Evolutionary conservation across 2,888 invertebrate species (phyloP), one percentile per base, ranked within the genome.

Genomic region (Scaptomyza tumidula): DNA sequence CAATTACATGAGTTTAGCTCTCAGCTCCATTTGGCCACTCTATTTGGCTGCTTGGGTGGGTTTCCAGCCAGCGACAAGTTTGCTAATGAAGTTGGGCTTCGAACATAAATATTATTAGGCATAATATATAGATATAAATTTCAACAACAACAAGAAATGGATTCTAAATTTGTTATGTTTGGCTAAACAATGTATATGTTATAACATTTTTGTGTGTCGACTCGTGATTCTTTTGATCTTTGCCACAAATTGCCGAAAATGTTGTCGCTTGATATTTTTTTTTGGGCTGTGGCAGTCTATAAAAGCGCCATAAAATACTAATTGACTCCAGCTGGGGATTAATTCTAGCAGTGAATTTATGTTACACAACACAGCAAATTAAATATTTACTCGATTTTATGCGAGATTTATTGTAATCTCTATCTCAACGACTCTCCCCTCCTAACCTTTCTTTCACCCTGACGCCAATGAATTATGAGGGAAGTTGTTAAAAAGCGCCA

Each of bases 251-350:
- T 14, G 19, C 67, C 43, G 57, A 33, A 60, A 57, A 45, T 49
- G 74, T 66, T 60, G 73, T 66, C 61, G 57, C 39, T 35, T 19
- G 52, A 35, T 46, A 52, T 24, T 62, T 44, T 39, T 46, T 66
- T 55, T 64, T 49, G 46, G 46, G 58, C 48, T 57, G 58, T 41
- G 54, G 52, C 54, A 67, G 24, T n/a, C 58, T 57, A 87, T 86
- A 78, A 89, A 89, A 80, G 68, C 72, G 74, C 75, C 63, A 76
- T 87, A 78, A 89, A 89, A 71, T 79, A 89, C 89, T 88, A 88
- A 88, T 88, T 88, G 82, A 89, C 75, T 81, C 62, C 56, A 72
- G 60, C 70, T 67, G 72, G 55, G 75, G 79, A 86, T 88, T 88
- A 86, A 78, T 80, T 84, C 74, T 70, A 80, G 86, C 79, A 77